Base-by-base conservation (phyloP, 2,797 vertebrate species). In the Muscicapa striata region DNA sequence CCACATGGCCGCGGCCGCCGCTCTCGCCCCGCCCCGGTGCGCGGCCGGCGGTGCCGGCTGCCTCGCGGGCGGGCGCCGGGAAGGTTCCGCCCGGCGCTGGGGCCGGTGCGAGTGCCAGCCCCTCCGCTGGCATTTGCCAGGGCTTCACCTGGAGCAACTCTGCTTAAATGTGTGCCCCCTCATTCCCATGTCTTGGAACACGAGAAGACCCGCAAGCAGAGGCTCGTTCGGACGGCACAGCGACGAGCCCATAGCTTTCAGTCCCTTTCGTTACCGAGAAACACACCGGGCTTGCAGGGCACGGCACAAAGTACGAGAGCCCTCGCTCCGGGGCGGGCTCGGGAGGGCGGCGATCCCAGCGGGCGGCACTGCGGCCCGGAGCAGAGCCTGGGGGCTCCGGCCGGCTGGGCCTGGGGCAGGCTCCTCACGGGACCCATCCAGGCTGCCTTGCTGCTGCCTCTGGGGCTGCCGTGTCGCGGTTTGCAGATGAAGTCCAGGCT, bases 51-150 rank as follows among this genome's bases (percentile, higher is more conserved):
- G 26, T 6, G 46, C 92, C 92, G 74, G 58, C 63, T 19, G 69
- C 27, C 43, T 8, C 69, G 3, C 17, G 27, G 17, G 48, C 49
- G 21, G 24, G 34, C 15, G 26, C 67, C 61, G 41, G 29, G 38
- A 86, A 86, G 32, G 70, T 90, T 94, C 93, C 90, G 83, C 15
- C 48, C 63, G 43, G 20, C 8, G 36, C n/a, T 2, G 36, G 15
- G 23, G 22, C 13, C 72, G 17, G 14, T 6, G 51, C 4, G 7
- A 15, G 3, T 1, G 48, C 2, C n/a, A 2, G 1, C 20, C 24
- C 1, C 0, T 2, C 0, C 17, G 1, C 2, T 1, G 19, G 36
- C 13, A 3, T 1, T 1, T 5, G 3, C 41, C 24, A 1, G 10
- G 38, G 55, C 46, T 29, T 20, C 62, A 5, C 9, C 32, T 7